Conservation (phyloP, 2,113 vertebrate species). For the Clinocottus analis region DNA sequence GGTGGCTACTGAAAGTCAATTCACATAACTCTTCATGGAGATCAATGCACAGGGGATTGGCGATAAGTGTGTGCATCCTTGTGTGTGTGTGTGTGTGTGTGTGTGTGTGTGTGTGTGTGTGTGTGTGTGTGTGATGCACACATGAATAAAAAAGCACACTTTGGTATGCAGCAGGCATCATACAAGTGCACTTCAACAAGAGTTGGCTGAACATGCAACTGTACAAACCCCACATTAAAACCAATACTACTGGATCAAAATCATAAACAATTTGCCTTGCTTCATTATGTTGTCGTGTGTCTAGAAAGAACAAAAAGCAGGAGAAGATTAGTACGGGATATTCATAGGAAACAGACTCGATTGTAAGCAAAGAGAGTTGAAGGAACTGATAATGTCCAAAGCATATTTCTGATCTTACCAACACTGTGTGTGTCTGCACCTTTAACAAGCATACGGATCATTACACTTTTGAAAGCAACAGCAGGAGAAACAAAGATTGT, state of each 20-base stretch:
- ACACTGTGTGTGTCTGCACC: neutral
- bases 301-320: neutral
- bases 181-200: neutral
- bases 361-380: neutral
- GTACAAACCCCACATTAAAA: neutral
- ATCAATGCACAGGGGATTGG: neutral
- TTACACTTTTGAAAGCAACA: constrained; percentile 17
- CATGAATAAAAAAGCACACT: neutral
- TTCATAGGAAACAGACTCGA: neutral
- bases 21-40: constrained; percentile 29
- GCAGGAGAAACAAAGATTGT: constrained; percentile 20
- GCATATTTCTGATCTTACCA: neutral
- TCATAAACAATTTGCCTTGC: neutral
- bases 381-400: neutral
- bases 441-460: constrained; percentile 15
- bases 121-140: neutral
- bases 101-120: neutral
- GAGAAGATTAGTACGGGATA: neutral
- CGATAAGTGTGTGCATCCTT: neutral
- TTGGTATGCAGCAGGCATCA: neutral
- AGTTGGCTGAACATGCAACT: neutral
- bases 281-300: neutral
- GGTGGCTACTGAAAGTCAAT: constrained; percentile 57
- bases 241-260: neutral
- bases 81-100: neutral